Percentiles rank a stretch among this genome's conserved stretches.
Conservation (phyloP, 2,113 vertebrate genomes). For the Tenebrosternarchus preto region DNA sequence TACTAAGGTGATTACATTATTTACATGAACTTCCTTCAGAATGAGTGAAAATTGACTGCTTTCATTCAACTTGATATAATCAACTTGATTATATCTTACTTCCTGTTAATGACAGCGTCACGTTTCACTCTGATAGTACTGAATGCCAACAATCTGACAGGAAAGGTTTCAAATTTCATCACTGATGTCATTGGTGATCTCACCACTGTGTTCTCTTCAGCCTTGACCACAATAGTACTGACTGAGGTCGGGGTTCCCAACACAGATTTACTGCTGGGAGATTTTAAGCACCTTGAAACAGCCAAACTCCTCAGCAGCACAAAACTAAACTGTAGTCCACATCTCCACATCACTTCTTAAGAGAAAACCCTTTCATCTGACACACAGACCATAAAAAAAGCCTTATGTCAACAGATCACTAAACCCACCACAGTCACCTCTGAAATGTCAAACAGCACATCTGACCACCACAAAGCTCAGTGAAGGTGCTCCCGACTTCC, state of each 20-base stretch:
- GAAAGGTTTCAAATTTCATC: conserved; percentile 14
- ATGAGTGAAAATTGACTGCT: not conserved
- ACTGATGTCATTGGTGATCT: conserved; percentile 30
- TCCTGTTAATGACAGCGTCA: not conserved
- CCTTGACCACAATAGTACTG: conserved; percentile 25
- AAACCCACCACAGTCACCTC: not conserved
- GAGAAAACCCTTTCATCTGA: not conserved
- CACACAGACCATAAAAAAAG: not conserved
- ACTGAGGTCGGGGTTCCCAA: conserved; percentile 44
- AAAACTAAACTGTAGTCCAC: not conserved
- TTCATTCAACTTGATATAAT: not conserved
- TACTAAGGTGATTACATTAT: conserved; percentile 17
- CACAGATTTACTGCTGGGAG: no score
- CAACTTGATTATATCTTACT: not conserved
- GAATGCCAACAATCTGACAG: not conserved
- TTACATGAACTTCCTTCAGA: not conserved
- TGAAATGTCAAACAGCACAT: not conserved
- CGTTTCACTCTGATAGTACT: not conserved
- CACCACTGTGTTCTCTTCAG: not conserved
- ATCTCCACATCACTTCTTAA: not conserved
- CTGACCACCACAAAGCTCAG: not conserved
- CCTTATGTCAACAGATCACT: not conserved
- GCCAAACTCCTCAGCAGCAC: no score
- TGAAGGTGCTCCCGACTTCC: not conserved
- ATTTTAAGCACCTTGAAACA: no score